Conservation (phyloP, 2,888 invertebrate species). For the Cylindroiulus punctatus region DNA sequence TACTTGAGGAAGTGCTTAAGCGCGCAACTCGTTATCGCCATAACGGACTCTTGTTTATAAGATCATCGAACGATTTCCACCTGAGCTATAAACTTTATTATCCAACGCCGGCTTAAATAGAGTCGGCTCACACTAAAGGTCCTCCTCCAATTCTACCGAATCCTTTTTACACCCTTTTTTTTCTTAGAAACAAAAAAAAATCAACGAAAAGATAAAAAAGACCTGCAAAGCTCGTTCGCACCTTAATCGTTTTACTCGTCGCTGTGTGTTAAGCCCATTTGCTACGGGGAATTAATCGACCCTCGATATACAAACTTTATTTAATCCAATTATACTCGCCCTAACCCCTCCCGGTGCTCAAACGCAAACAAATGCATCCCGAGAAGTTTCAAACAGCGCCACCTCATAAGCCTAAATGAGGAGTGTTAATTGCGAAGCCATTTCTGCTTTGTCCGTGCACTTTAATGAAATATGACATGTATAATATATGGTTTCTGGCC, state of each 20-base stretch:
- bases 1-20: neutral
- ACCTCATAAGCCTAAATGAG: neutral
- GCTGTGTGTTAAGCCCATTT: neutral
- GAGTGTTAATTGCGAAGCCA: no score
- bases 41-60: neutral
- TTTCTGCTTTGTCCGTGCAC: no score
- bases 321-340: neutral
- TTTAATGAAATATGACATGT: no score
- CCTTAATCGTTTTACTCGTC: neutral
- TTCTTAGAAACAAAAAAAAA: neutral
- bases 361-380: neutral
- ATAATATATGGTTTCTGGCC: no score
- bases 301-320: neutral
- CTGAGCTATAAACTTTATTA: neutral
- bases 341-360: neutral
- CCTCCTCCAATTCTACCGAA: neutral
- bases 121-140: neutral
- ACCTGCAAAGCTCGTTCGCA: neutral
- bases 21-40: conserved; percentile 10
- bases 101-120: neutral
- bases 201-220: no score
- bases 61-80: neutral
- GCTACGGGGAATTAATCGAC: neutral
- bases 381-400: neutral
- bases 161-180: conserved; percentile 9